Evolutionary conservation across 2,797 vertebrate genomes (phyloP), one percentile per base, ranked within the genome.

Genomic region (Spea hammondii): DNA sequence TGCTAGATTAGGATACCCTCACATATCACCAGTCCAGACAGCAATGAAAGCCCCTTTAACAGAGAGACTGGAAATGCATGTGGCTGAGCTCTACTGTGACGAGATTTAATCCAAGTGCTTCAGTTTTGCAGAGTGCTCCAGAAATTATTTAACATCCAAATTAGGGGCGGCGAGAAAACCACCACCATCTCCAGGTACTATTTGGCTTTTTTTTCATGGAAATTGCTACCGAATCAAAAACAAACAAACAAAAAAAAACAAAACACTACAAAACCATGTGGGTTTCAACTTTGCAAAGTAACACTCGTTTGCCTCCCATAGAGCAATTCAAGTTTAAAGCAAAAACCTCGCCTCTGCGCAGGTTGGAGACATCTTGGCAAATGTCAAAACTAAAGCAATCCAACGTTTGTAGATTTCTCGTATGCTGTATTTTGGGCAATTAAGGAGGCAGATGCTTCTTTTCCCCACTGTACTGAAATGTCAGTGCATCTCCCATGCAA

Each of bases 51-150:
- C 54, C 17, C 44, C 6, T 71, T 5, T 48, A 72, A 7, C 12
- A 62, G n/a, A 62, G 45, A 46, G 46, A 68, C 32, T 47, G 11
- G 47, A 60, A 70, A 10, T 60, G 44, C 5, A 7, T 17, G 64
- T 47, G 46, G 13, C 48, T 49, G 8, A 67, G 46, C 46, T 73
- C 47, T 17, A 32, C 50, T 13, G 11, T 1, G n/a, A 14, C 9
- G 46, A 65, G 46, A 50, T 60, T 55, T 46, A 10, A 8, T 62
- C 59, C 1, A 82, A 82, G 80, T 77, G 80, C 75, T 77, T 79
- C 4, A 46, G n/a, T 68, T 75, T 65, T 65, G 4, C 17, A 62
- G 65, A 14, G 68, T 82, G 48, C 57, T 62, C 46, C n/a, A 47
- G 57, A 62, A n/a, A 49, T 46, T 6, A n/a, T 44, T 72, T 32